Evolutionary conservation across 2,888 invertebrate genomes (phyloP), one percentile per base, ranked within the genome.

Genomic region (Sericinus montela): DNA sequence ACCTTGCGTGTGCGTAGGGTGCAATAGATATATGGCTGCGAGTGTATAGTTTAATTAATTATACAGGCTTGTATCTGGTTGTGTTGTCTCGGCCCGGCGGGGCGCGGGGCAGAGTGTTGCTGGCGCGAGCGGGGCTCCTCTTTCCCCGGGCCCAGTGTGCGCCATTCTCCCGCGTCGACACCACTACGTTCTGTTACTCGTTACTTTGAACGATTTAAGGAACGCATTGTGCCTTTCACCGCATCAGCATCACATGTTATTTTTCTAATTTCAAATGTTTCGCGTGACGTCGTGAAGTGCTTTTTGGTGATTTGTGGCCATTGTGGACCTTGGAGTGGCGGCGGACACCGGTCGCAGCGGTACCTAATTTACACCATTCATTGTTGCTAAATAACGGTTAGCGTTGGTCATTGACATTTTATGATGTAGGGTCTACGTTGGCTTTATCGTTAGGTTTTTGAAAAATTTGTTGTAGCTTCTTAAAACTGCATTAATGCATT

Each of bases 141-240:
- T 67, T 69, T 71, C 68, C 66, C 63, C 72, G 67, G 67, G 45
- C 29, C 46, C 51, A 45, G 51, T 46, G 28, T 28, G 41, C 51
- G 46, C 43, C 51, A 43, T 36, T 44, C 69, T 75, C 73, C 87
- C 85, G 87, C 83, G 76, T 80, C 84, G 87, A 73, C 77, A 75
- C 72, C 83, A 71, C 80, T 79, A 67, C 79, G 78, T 72, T 78
- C 74, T 75, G 76, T 72, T 78, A 77, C 77, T 80, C 78, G 76
- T 72, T 71, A 72, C 75, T 75, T 72, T 70, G 68, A 75, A 75
- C 77, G 75, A 72, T 80, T 80, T 80, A 72, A 78, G 72, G 75
- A 77, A 78, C 77, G 75, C 79, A 79, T 80, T 78, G 78, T 80
- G 76, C 86, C 85, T 87, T 84, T 87, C 85, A 85, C 85, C 78